Conservation (phyloP, 1,140 invertebrate species). For the Tigriopus japonicus region DNA sequence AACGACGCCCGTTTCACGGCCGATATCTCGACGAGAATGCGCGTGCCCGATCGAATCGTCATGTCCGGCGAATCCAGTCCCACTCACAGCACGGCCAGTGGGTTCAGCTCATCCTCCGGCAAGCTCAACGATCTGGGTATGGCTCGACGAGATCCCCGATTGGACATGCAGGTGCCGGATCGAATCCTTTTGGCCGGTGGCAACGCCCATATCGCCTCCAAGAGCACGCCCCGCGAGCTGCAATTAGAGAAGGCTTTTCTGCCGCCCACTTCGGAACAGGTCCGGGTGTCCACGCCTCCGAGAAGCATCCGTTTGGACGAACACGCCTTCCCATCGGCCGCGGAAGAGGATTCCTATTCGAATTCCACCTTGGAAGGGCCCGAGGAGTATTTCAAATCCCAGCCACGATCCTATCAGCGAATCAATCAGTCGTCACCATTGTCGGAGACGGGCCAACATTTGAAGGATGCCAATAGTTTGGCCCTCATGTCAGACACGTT, state of each 20-base stretch:
- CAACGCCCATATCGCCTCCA: background rate
- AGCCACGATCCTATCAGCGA: too few relatives aligned
- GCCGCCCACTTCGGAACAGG: slow-evolving; percentile 1
- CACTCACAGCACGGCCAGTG: background rate
- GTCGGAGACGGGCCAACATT: too few relatives aligned
- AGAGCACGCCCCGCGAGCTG: slow-evolving; percentile 3
- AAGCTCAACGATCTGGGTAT: too few relatives aligned
- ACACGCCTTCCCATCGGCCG: background rate
- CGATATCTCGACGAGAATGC: slow-evolving; percentile 3
- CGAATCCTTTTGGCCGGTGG: slow-evolving; percentile 6
- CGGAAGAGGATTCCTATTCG: too few relatives aligned
- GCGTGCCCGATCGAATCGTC: slow-evolving; percentile 2
- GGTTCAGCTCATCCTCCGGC: background rate
- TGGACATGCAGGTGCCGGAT: background rate
- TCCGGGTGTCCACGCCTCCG: background rate
- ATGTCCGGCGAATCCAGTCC: background rate
- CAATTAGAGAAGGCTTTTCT: slow-evolving; percentile 7
- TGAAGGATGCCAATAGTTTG: too few relatives aligned
- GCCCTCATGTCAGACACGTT: too few relatives aligned
- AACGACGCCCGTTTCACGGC: background rate
- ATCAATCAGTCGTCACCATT: too few relatives aligned
- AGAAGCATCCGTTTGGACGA: background rate
- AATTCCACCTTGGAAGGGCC: too few relatives aligned
- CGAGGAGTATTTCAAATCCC: too few relatives aligned
- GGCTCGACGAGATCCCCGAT: background rate